Evolutionary conservation across 2,888 invertebrate genomes (phyloP), one percentile per base, ranked within the genome.

Genomic region (Chelonus formosanus): DNA sequence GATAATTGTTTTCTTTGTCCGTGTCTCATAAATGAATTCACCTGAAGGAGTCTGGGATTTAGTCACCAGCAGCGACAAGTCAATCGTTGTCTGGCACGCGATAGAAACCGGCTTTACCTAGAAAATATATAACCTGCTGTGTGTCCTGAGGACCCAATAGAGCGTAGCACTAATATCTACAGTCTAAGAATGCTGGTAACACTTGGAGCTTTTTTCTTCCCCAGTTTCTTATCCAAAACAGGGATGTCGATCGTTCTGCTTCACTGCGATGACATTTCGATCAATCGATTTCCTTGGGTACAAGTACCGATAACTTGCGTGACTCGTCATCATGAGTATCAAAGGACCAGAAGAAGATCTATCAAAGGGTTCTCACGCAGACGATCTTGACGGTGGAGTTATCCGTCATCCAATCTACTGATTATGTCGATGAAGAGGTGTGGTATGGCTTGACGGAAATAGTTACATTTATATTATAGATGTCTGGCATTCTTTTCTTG

Each of bases 351-450:
- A 20, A 20, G 20, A 20, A 20, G 20, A 20, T 20, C 20, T 20
- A 20, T 20, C 20, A 20, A 20, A 20, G 20, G 2, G 76, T 74
- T 75, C 76, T 75, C 77, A 77, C 77, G 74, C 64, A 69, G 59
- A 69, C 74, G 78, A 77, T 78, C 75, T 77, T 72, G 71, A 72
- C 20, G 75, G 43, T 6, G 73, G 72, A 75, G 73, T 76, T 78
- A 77, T 77, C 78, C 72, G 72, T 75, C 75, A 74, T 76, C 71
- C 76, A 70, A 79, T 79, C 77, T 76, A 59, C 35, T 35, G 59
- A 50, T 56, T 56, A 31, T 56, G 35, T 35, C 44, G 57, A n/a
- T 8, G 43, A 31, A 57, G 57, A 40, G 43, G 45, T 45, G 32
- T 43, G 31, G 34, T 31, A 43, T 34, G 4, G 44, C 4, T 32